Percentiles rank a stretch among this genome's conserved stretches.
phyloP scores from a whole-genome alignment of 1,140 invertebrate genomes.

The Yoshiicerus persimilis region DNA sequence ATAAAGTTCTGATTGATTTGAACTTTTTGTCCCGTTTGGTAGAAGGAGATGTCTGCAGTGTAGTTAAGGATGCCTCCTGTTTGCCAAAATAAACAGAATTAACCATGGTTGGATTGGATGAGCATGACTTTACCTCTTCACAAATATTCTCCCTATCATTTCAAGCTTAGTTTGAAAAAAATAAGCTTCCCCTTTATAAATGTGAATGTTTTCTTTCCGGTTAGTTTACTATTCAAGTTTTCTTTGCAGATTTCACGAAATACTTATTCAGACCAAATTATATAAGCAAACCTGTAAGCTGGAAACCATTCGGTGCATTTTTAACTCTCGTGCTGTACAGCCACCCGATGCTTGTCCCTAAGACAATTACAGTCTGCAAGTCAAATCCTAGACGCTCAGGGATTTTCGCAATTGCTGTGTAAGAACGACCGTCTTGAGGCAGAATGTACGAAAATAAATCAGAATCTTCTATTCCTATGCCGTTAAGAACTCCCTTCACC shows the following conservation, averaged over 20 bases:
- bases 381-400: constrained; percentile 71
- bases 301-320: constrained; percentile 79
- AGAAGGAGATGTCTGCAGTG: constrained; percentile 71
- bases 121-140: constrained; percentile 29
- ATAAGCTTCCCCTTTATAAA: not conserved
- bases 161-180: not conserved
- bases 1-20: constrained; percentile 74
- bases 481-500: constrained; percentile 77
- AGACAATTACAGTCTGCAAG: constrained; percentile 73
- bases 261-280: not conserved
- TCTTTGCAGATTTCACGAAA: not conserved
- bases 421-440: constrained; percentile 81
- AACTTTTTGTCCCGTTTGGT: constrained; percentile 68
- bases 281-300: constrained; percentile 65
- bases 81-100: constrained; percentile 21
- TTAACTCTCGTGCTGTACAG: constrained; percentile 80
- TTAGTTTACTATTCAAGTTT: not conserved
- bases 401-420: constrained; percentile 84
- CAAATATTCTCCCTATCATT: not conserved
- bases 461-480: constrained; percentile 68
- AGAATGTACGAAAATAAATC: constrained; percentile 91
- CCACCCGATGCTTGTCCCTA: constrained; percentile 85
- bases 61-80: constrained; percentile 82
- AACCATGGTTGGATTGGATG: not conserved
- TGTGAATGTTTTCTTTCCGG: not conserved